phyloP scores from a whole-genome alignment of 1,140 invertebrate genomes.

The Leguminivora glycinivorella region DNA sequence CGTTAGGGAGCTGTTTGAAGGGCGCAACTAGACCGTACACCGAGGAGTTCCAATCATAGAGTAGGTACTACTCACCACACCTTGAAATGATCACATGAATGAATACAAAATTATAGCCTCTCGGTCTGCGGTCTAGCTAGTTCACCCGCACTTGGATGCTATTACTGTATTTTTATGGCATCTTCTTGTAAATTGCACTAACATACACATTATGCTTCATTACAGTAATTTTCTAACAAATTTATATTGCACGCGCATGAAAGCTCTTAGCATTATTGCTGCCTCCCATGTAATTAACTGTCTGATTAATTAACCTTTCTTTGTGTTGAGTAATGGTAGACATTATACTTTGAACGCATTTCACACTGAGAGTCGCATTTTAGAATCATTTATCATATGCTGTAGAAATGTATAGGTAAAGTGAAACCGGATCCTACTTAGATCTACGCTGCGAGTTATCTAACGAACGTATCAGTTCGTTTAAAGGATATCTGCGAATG shows the following conservation, averaged over 20 bases:
- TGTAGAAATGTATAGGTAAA: neutral
- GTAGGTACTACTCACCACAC: neutral
- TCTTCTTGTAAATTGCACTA: conserved; percentile 13
- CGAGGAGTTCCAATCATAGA: conserved; percentile 3
- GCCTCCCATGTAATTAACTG: neutral
- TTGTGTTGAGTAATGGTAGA: conserved; percentile 17
- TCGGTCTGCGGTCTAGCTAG: neutral
- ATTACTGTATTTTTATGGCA: conserved; percentile 18
- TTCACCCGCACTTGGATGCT: conserved; percentile 1
- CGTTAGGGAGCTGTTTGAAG: conserved; percentile 17
- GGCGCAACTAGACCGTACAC: conserved; percentile 1
- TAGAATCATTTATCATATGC: conserved; percentile 19
- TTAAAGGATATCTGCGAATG: conserved; percentile 25
- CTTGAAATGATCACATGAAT: conserved; percentile 2
- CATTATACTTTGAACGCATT: conserved; percentile 14
- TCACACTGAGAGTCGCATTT: neutral
- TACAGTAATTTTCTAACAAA: conserved; percentile 8
- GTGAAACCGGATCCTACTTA: conserved; percentile 14
- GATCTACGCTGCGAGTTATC: conserved; percentile 9
- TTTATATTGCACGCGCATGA: conserved; percentile 18
- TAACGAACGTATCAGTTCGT: neutral
- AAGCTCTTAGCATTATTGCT: conserved; percentile 14
- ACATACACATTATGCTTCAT: conserved; percentile 12
- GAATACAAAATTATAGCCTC: conserved; percentile 13
- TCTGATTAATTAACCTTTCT: conserved; percentile 22